Evolutionary conservation across 2,113 vertebrate species (phyloP), one percentile per base, ranked within the genome.

Genomic region (Bufo gargarizans): DNA sequence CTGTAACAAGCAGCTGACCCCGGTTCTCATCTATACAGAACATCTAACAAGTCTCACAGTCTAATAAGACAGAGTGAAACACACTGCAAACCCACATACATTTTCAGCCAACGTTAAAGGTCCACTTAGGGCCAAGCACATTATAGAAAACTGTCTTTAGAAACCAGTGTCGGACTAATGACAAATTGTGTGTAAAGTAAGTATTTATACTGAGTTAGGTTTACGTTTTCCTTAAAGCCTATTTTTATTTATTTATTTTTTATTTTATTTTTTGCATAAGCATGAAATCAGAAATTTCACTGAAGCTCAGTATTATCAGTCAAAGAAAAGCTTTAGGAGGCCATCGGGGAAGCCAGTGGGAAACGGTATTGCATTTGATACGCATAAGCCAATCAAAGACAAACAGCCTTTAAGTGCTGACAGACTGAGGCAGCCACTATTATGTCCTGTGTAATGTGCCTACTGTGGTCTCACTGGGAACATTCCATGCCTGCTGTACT

Each of bases 361-460:
- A 94, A 93, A 93, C 92, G 93, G 92, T 92, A 90, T 91, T 92
- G 90, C 92, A 92, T 94, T 93, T 93, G 93, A 92, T 91, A 93
- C 90, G 92, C 92, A 92, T 92, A 91, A 92, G 91, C 92, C 92
- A 90, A 90, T 92, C 91, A 91, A 92, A 93, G 91, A 91, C 92
- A 91, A 92, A 91, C 92, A 92, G 91, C 91, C 91, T 91, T 92
- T 90, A 91, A 92, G 91, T 72, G 90, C 90, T 90, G 91, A 82
- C 84, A 82, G 89, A 88, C 79, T 8, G 14, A 85, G 90, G n/a
- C 89, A 63, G 77, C 8, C 86, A 91, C 87, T 61, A 0, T 16
- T 53, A 0, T 65, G 0, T 86, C 67, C 90, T 50, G 16, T 88
- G 77, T 0, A 63, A 91, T 3, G 20, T 89, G 92, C 90, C 91